A percentile compares a stretch with the other conserved stretches of the same genome.
Evolutionary conservation across 2,888 invertebrate species (phyloP).

Genomic region (Sympetrum striolatum): DNA sequence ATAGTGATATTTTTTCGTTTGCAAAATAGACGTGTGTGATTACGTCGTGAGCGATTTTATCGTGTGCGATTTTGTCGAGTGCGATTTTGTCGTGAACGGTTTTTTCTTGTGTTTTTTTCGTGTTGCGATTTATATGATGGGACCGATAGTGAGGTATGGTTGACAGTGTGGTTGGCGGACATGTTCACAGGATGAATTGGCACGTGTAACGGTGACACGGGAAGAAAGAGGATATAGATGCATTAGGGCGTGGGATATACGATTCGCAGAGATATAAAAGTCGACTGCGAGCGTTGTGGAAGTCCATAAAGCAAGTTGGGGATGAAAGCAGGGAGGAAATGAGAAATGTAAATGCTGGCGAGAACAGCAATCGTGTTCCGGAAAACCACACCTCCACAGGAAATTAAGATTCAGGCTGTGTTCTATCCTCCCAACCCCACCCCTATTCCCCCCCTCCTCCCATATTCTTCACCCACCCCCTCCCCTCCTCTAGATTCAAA

Average conservation of each 20-base stretch:
- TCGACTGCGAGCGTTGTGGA: neutral
- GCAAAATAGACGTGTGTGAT: too few relatives aligned
- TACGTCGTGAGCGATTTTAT: too few relatives aligned
- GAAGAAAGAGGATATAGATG: neutral
- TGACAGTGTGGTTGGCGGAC: too few relatives aligned
- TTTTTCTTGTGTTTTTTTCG: too few relatives aligned
- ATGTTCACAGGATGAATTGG: too few relatives aligned
- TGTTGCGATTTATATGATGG: too few relatives aligned
- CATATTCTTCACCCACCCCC: neutral
- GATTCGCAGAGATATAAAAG: neutral
- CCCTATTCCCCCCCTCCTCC: neutral
- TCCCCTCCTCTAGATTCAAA: neutral
- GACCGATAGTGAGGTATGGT: too few relatives aligned
- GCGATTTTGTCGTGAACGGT: too few relatives aligned
- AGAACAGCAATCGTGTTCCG: neutral
- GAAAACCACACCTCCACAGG: constrained; percentile 1
- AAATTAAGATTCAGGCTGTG: constrained; percentile 33
- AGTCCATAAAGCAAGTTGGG: neutral
- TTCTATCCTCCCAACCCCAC: neutral
- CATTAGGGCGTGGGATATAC: neutral
- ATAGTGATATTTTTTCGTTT: too few relatives aligned
- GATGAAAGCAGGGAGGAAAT: constrained; percentile 6
- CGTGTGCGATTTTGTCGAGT: too few relatives aligned
- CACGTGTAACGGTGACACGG: neutral
- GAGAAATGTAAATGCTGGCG: constrained; percentile 19